Evolutionary conservation across 1,140 invertebrate genomes (phyloP).

Genomic region (Paraescarpia echinospica): DNA sequence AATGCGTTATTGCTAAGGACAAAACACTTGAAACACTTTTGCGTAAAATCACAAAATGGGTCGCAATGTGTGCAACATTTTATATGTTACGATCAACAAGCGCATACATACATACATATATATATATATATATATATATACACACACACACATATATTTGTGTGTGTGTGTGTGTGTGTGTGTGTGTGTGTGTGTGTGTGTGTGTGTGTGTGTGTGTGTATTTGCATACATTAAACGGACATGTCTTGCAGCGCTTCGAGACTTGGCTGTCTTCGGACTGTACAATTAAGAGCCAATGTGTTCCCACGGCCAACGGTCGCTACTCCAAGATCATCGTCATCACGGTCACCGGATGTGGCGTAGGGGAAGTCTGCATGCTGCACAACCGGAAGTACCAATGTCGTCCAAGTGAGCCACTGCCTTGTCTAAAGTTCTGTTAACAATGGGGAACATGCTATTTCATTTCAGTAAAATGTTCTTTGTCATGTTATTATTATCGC

Average conservation of each 20-base stretch:
- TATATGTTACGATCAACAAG: no score
- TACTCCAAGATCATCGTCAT: background rate
- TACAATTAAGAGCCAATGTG: background rate
- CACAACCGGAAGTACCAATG: background rate
- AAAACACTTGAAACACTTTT: no score
- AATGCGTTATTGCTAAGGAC: no score
- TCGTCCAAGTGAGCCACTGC: background rate
- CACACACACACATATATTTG: no score
- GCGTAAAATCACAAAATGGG: no score
- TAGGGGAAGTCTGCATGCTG: background rate
- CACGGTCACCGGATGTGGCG: background rate
- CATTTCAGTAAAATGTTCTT: background rate
- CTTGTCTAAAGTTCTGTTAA: background rate
- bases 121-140: no score
- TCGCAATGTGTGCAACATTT: no score
- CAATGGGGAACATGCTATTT: background rate
- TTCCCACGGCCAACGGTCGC: background rate
- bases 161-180: no score
- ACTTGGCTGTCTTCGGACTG: background rate
- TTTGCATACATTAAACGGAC: background rate
- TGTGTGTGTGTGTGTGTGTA: background rate
- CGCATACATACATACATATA: no score
- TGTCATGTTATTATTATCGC: no score
- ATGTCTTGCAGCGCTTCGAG: background rate
- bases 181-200: no score